A percentile compares a stretch with the other conserved stretches of the same genome.
phyloP scores from a whole-genome alignment of 1,140 invertebrate species.

The Adelges cooleyi region DNA sequence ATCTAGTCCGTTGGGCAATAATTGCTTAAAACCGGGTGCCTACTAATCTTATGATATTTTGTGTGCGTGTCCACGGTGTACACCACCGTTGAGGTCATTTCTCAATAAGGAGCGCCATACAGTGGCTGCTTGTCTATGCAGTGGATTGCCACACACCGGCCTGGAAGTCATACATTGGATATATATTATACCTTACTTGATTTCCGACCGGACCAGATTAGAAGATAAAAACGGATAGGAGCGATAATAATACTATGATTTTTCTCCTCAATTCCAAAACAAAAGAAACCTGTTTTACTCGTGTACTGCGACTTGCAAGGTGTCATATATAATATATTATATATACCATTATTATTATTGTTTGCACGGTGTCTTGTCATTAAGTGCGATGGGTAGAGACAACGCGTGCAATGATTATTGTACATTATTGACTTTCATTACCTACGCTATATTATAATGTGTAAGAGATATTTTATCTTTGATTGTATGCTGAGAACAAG shows the following conservation, averaged over 20 bases:
- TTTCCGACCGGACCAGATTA: constrained; percentile 3
- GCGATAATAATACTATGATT: not conserved
- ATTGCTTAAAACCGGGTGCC: not conserved
- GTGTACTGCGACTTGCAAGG: not conserved
- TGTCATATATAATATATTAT: too few relatives aligned
- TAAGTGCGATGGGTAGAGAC: too few relatives aligned
- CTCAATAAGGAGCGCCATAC: constrained; percentile 2
- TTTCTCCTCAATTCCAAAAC: constrained; percentile 1
- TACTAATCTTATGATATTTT: too few relatives aligned
- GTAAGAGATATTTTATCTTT: too few relatives aligned
- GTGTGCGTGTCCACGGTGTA: not conserved
- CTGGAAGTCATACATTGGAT: not conserved
- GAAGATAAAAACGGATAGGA: not conserved
- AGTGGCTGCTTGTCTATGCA: too few relatives aligned
- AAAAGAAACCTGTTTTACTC: constrained; percentile 23
- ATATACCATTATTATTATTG: too few relatives aligned
- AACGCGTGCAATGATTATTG: too few relatives aligned
- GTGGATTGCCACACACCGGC: not conserved
- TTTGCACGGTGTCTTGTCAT: too few relatives aligned
- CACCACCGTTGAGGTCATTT: not conserved
- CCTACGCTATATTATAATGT: too few relatives aligned
- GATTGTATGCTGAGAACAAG: too few relatives aligned
- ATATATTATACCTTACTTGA: too few relatives aligned
- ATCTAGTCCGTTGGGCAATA: not conserved
- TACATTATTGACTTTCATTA: too few relatives aligned